Conservation (phyloP, 53 echinoderm and acorn worm species). For the Mesocentrotus franciscanus region DNA sequence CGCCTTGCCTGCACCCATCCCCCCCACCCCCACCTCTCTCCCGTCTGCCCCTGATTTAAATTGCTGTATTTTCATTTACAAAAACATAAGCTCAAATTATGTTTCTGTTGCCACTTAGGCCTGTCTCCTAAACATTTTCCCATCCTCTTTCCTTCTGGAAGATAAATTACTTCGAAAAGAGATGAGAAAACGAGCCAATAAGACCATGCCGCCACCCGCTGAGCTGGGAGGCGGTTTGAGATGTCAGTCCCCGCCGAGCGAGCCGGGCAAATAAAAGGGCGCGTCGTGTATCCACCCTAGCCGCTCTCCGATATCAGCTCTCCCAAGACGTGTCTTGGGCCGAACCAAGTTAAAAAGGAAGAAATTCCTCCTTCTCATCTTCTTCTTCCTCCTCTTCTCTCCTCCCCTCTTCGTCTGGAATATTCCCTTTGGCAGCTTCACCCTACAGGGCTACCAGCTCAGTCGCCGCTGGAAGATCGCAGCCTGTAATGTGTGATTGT, state of each 20-base stretch:
- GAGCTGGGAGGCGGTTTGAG: constrained; percentile 64
- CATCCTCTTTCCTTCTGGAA: neutral
- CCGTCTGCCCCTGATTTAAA: neutral
- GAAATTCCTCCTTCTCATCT: constrained; percentile 51
- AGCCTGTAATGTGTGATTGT: neutral
- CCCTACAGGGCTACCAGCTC: neutral
- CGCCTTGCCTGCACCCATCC: neutral
- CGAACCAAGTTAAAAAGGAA: constrained; percentile 22
- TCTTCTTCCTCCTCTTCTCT: neutral
- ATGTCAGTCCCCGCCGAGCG: constrained; percentile 56
- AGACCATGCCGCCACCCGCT: constrained; percentile 52
- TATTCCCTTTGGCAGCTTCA: constrained; percentile 13
- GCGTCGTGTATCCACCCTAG: constrained; percentile 55
- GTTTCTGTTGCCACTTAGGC: neutral
- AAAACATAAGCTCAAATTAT: neutral
- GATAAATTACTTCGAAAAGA: neutral
- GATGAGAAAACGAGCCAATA: constrained; percentile 16
- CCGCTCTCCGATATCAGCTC: constrained; percentile 49
- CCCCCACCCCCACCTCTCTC: too few relatives aligned
- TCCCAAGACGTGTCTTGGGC: constrained; percentile 38
- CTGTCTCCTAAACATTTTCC: neutral
- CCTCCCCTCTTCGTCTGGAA: constrained; percentile 17
- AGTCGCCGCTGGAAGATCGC: neutral
- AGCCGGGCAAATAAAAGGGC: constrained; percentile 63
- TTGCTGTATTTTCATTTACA: neutral